Evolutionary conservation across 1,140 invertebrate genomes (phyloP), one percentile per base, ranked within the genome.

Genomic region (Drosophila lacteicornis): DNA sequence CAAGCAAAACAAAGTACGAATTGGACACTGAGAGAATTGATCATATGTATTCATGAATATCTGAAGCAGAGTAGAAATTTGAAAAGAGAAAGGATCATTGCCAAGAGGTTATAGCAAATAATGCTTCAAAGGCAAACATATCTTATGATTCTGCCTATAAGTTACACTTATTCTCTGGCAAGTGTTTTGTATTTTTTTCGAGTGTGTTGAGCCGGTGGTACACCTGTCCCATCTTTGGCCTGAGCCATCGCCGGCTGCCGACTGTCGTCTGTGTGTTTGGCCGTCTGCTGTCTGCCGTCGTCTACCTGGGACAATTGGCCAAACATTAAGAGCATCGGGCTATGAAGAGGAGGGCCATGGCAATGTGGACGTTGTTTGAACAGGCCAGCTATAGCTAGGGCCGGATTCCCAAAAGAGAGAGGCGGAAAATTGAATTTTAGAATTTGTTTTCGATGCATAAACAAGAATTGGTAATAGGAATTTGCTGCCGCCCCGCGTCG

Each of bases 401-500:
- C 7, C 15, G 38, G 50, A 71, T 85, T 75, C 57, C 62, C 69
- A 70, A 61, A 63, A 78, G 61, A 66, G 51, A 73, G 45, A 33
- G 45, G 45, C 17, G 30, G 45, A 73, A 50, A 74, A 73, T 74
- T 73, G 55, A 73, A 74, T 73, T 84, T 73, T 51, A 42, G 70
- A 70, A 61, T 85, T 90, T 88, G 84, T 88, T 85, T 84, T 88
- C 67, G 62, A 71, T 67, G 61, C 76, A 77, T 86, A 86, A 85
- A 85, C 82, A 85, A 82, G 58, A 62, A 74, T 67, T 45, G 50
- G 49, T 73, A 73, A 73, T 73, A 17, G 70, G 68, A 73, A 71
- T 49, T 58, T 58, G n/a, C 27, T n/a, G 11, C 2, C 25, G 17
- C 30, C 19, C 30, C 40, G 19, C 25, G 11, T 53, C 15, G n/a